A percentile compares a stretch with the other conserved stretches of the same genome.
These are phyloP conservation scores for Marronus borbonicus DNA, from an alignment of 2,888 invertebrate genomes.

Conservation along the genomic window DNA sequence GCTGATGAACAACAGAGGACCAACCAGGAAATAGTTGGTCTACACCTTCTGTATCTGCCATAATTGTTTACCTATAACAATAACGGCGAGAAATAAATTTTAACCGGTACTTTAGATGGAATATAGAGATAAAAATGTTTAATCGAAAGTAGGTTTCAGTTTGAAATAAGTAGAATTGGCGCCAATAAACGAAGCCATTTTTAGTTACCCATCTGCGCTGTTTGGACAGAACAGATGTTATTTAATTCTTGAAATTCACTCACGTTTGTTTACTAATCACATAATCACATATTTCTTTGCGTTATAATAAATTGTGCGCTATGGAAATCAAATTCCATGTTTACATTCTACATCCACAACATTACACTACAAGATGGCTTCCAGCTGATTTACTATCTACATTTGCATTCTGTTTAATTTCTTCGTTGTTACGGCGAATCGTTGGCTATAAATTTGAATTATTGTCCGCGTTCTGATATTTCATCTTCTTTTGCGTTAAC, in stretches of 20 bases:
- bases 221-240: conserved; percentile 3
- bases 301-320: conserved; percentile 42
- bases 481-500: conserved; percentile 34
- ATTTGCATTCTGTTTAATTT: conserved; percentile 57
- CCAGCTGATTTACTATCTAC: conserved; percentile 64
- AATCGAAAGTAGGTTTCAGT: conserved; percentile 35
- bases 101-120: not conserved
- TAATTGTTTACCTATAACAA: conserved; percentile 57
- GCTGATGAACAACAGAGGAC: conserved; percentile 75
- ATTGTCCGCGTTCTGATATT: conserved; percentile 16
- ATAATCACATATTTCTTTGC: conserved; percentile 42
- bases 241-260: conserved; percentile 22
- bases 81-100: conserved; percentile 16
- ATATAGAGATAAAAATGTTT: not conserved
- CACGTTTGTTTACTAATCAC: conserved; percentile 35
- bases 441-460: conserved; percentile 37
- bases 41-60: conserved; percentile 69
- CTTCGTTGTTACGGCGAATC: conserved; percentile 37
- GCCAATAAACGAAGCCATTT: conserved; percentile 48
- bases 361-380: conserved; percentile 68
- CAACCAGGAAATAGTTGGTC: conserved; percentile 71
- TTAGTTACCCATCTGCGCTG: conserved; percentile 34
- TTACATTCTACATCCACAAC: conserved; percentile 65
- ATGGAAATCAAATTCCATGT: conserved; percentile 67
- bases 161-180: conserved; percentile 49